Percentiles rank a stretch among this genome's conserved stretches.
Evolutionary conservation across 2,113 vertebrate species (phyloP).

Genomic region (Colaptes auratus): DNA sequence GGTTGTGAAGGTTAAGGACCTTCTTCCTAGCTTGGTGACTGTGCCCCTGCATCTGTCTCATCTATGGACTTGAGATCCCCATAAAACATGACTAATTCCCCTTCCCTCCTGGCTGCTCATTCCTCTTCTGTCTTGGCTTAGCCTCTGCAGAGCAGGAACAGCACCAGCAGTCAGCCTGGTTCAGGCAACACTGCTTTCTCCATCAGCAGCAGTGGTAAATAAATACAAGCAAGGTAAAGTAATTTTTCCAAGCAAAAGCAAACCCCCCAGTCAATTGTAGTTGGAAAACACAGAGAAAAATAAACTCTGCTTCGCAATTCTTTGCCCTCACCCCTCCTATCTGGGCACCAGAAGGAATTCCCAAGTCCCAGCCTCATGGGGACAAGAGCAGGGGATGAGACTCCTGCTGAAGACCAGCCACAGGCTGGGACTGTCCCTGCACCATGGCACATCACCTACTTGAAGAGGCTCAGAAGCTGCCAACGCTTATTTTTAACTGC

Average conservation of each 20-base stretch:
- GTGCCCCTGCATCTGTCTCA: neutral
- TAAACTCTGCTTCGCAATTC: neutral
- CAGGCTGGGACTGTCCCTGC: neutral
- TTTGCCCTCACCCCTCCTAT: fast-evolving
- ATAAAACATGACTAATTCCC: fast-evolving
- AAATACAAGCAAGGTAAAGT: neutral
- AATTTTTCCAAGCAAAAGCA: neutral
- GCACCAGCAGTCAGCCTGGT: neutral
- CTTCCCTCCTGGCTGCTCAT: neutral
- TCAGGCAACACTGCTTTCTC: neutral
- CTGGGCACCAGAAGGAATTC: neutral
- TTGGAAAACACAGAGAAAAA: neutral
- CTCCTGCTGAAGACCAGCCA: neutral
- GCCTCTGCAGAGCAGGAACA: neutral
- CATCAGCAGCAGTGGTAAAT: neutral
- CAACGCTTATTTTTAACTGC: neutral
- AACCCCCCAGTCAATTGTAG: fast-evolving
- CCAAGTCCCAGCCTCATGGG: neutral
- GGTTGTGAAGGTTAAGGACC: neutral
- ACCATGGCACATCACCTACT: neutral
- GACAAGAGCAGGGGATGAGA: neutral
- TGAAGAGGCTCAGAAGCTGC: fast-evolving
- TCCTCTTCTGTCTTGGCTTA: neutral
- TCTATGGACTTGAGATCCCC: no score
- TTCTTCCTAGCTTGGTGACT: neutral